Percentiles rank a stretch among this genome's conserved stretches.
Conservation (phyloP, 1,140 invertebrate species). For the Megalopta genalis region DNA sequence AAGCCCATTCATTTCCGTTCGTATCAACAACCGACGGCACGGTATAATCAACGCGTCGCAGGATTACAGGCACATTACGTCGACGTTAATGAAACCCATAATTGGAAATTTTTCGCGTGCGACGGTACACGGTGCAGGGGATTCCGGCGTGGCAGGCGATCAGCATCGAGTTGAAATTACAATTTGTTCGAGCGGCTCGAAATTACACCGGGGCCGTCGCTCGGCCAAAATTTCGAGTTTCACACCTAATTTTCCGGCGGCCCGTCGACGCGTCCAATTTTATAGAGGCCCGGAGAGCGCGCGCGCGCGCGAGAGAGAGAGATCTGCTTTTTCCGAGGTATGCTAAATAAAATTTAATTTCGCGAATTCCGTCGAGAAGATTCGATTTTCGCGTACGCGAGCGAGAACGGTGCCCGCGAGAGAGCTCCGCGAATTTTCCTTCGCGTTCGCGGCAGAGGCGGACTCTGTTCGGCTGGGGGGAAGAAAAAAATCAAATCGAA, state of each 20-base stretch:
- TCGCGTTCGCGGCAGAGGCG: constrained; percentile 11
- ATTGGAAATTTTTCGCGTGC: constrained; percentile 31
- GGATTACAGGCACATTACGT: not conserved
- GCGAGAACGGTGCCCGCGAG: not conserved
- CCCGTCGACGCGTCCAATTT: not conserved
- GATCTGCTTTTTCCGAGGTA: too few relatives aligned
- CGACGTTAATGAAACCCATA: constrained; percentile 23
- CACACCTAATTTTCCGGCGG: constrained; percentile 14
- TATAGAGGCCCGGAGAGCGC: too few relatives aligned
- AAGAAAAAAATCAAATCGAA: constrained; percentile 49
- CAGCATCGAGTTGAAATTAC: constrained; percentile 13
- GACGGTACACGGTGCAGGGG: not conserved
- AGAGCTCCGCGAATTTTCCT: constrained; percentile 7
- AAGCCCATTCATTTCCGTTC: not conserved
- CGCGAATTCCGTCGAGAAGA: not conserved
- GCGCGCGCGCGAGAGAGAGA: too few relatives aligned
- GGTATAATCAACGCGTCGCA: not conserved
- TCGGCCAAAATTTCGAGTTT: not conserved
- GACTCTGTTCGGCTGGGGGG: constrained; percentile 3
- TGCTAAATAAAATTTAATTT: constrained; percentile 28
- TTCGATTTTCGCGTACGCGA: not conserved
- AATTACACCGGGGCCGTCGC: not conserved
- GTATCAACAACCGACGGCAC: not conserved
- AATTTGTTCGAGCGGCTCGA: not conserved
- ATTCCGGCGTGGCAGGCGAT: not conserved